A percentile compares a stretch with the other conserved stretches of the same genome.
Conservation (phyloP, 2,113 vertebrate species). For the Aviceda subcristata region DNA sequence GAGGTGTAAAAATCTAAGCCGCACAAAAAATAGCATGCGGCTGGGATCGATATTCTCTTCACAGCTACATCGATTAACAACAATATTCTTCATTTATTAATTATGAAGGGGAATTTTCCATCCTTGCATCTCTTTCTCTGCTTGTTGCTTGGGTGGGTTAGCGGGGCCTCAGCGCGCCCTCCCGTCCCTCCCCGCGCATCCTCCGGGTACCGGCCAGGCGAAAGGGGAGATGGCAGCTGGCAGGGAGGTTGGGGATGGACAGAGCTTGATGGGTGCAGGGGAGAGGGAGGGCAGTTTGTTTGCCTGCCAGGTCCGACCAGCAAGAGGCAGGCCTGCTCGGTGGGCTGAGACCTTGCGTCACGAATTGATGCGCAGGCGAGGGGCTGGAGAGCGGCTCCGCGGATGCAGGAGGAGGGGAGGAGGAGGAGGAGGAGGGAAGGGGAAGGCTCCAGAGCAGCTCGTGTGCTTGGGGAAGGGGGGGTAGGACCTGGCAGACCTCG, state of each 20-base stretch:
- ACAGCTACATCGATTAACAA: constrained; percentile 81
- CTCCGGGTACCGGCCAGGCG: fast-evolving
- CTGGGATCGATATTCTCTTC: constrained; percentile 77
- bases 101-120: constrained; percentile 81
- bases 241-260: neutral
- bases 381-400: neutral
- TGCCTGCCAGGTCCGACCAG: neutral
- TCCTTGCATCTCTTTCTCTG: constrained; percentile 54
- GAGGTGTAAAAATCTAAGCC: constrained; percentile 80
- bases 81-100: constrained; percentile 87
- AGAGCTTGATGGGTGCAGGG: neutral
- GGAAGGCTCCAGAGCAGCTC: neutral
- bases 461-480: fast-evolving
- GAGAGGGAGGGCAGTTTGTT: neutral
- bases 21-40: constrained; percentile 67
- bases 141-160: neutral
- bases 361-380: fast-evolving
- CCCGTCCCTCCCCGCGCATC: fast-evolving
- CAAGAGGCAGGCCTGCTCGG: fast-evolving
- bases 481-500: neutral
- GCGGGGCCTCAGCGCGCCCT: fast-evolving
- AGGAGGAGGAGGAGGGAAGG: neutral
- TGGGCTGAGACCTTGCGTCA: neutral
- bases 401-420: no score
- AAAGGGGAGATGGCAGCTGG: neutral